These are phyloP conservation scores for Desoria tigrina DNA, from an alignment of 2,888 invertebrate genomes.

Conservation along the genomic window DNA sequence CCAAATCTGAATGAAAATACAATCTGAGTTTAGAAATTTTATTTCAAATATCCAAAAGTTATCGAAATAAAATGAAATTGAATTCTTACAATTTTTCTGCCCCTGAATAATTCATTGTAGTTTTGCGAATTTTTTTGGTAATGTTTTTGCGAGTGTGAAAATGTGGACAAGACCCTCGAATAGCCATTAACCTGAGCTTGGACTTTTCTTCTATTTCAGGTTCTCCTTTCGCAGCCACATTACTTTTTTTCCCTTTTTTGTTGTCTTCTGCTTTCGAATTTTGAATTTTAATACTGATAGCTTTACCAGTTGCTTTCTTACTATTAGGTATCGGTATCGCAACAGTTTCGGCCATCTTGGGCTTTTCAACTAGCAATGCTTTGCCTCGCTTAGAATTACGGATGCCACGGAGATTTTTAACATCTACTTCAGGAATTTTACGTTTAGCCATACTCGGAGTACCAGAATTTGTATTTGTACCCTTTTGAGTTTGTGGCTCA, in stretches of 20 bases:
- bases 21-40: too few relatives aligned
- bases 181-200: conserved; percentile 29
- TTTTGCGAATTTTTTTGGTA: conserved; percentile 57
- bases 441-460: too few relatives aligned
- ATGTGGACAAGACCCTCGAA: conserved; percentile 69
- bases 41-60: conserved; percentile 13
- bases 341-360: too few relatives aligned
- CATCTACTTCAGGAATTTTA: too few relatives aligned
- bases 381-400: too few relatives aligned
- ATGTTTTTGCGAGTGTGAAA: conserved; percentile 65
- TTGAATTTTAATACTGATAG: background rate
- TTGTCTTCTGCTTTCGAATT: background rate
- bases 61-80: background rate
- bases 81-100: conserved; percentile 46
- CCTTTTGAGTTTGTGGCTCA: too few relatives aligned
- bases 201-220: background rate
- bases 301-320: background rate
- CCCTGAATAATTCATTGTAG: conserved; percentile 59
- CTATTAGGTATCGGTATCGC: too few relatives aligned
- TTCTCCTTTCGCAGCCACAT: background rate
- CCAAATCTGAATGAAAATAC: too few relatives aligned
- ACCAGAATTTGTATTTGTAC: too few relatives aligned
- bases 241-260: conserved; percentile 12
- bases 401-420: too few relatives aligned
- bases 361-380: too few relatives aligned